Conservation (phyloP, 2,797 vertebrate species). For the Hippocampus kuda region DNA sequence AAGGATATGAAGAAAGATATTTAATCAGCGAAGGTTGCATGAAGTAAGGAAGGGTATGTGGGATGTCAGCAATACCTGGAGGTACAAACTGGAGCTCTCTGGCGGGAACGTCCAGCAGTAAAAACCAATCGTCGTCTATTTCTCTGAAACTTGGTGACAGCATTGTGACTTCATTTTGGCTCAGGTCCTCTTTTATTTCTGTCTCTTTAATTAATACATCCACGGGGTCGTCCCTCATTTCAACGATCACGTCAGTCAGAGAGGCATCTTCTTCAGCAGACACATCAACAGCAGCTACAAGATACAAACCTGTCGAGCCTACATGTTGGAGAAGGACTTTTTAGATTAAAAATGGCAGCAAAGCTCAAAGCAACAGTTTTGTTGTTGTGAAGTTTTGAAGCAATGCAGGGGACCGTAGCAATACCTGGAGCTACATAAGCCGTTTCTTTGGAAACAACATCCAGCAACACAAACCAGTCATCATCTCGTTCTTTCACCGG, state of each 20-base stretch:
- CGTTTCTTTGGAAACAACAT: constrained; percentile 30
- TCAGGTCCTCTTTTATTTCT: constrained; percentile 12
- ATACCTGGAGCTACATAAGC: constrained; percentile 44
- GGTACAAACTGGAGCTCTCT: constrained; percentile 31
- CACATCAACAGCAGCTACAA: constrained; percentile 29
- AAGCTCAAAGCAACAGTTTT: background rate
- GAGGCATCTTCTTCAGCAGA: constrained; percentile 16
- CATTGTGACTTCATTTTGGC: constrained; percentile 3
- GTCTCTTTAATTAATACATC: constrained; percentile 14
- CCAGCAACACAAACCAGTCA: constrained; percentile 53
- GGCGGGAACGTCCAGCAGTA: constrained; percentile 37
- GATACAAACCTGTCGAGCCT: constrained; percentile 18
- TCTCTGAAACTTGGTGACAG: constrained; percentile 14
- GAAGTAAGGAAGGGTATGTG: background rate
- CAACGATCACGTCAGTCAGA: constrained; percentile 18
- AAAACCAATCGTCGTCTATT: constrained; percentile 55
- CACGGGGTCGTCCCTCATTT: constrained; percentile 14
- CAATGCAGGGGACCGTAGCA: background rate
- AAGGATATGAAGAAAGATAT: constrained; percentile 9
- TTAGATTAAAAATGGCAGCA: background rate
- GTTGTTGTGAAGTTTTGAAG: constrained; percentile 6
- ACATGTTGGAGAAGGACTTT: background rate
- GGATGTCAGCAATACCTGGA: constrained; percentile 38
- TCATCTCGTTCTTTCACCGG: constrained; percentile 22
- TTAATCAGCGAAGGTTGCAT: background rate